Conservation (phyloP, 1,140 invertebrate genomes). For the Drosophila triauraria region DNA sequence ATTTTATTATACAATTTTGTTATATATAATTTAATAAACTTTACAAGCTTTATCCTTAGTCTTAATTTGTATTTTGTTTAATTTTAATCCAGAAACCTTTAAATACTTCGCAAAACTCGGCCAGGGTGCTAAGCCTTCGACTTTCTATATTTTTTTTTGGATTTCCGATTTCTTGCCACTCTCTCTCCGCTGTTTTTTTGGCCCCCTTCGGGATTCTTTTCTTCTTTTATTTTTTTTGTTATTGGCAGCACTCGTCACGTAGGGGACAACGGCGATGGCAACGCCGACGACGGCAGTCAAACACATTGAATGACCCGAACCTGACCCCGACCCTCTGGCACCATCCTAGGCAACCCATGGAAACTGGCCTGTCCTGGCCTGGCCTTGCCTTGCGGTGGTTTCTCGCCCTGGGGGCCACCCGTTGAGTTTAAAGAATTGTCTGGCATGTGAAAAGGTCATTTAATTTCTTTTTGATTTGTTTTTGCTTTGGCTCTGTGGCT, state of each 20-base stretch:
- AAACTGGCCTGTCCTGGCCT: not conserved
- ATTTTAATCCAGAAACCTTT: not conserved
- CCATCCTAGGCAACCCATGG: conserved; percentile 1
- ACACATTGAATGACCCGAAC: conserved; percentile 54
- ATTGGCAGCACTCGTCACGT: conserved; percentile 55
- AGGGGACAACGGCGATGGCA: conserved; percentile 40
- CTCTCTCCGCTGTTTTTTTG: not conserved
- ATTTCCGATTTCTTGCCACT: conserved; percentile 18
- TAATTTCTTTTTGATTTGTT: conserved; percentile 84
- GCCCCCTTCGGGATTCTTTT: conserved; percentile 14
- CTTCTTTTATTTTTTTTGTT: conserved; percentile 19
- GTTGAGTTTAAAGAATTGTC: conserved; percentile 55
- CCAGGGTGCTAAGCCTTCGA: conserved; percentile 6
- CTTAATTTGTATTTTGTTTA: too few species aligned
- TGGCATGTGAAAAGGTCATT: conserved; percentile 79
- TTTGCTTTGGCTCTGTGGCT: conserved; percentile 30
- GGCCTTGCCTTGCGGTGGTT: conserved; percentile 1
- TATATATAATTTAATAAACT: too few species aligned
- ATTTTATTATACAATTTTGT: too few species aligned
- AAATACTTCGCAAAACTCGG: not conserved
- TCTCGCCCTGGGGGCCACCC: conserved; percentile 40
- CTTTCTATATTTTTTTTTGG: conserved; percentile 7
- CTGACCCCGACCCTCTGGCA: conserved; percentile 22
- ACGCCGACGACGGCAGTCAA: conserved; percentile 37
- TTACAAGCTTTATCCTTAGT: too few species aligned